phyloP scores from a whole-genome alignment of 2,113 vertebrate genomes.

The Proterorhinus semilunaris region DNA sequence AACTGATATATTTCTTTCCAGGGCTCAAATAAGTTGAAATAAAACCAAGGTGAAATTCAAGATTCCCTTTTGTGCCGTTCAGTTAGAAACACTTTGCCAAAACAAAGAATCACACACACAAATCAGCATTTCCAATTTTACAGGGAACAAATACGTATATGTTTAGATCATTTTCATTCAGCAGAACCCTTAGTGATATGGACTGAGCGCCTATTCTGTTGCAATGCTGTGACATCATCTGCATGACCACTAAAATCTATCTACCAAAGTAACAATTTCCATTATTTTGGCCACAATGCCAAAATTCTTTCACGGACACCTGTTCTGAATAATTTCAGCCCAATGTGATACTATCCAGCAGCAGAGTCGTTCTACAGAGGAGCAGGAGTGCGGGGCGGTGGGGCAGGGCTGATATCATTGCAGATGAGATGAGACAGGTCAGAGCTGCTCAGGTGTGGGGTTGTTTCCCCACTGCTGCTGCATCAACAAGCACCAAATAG shows the following conservation, averaged over 20 bases:
- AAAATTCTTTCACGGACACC: not conserved
- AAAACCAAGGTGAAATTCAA: slow-evolving; percentile 40
- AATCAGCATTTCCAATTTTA: no score
- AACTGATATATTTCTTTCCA: slow-evolving; percentile 39
- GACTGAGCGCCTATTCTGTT: no score
- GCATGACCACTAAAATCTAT: slow-evolving; percentile 5
- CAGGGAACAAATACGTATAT: no score
- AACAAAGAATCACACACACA: no score
- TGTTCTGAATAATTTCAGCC: slow-evolving; percentile 11
- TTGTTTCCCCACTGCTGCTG: not conserved
- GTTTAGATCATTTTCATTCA: no score
- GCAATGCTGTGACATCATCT: no score
- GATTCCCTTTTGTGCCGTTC: not conserved
- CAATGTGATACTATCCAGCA: slow-evolving; percentile 18
- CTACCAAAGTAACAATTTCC: slow-evolving; percentile 2
- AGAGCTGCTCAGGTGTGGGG: slow-evolving; percentile 2
- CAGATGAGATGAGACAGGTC: slow-evolving; percentile 9
- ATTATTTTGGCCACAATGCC: slow-evolving; percentile 4
- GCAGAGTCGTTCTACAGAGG: not conserved
- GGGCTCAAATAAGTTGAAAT: slow-evolving; percentile 26
- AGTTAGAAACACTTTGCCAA: not conserved
- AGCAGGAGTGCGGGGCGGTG: not conserved
- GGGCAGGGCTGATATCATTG: slow-evolving; percentile 2
- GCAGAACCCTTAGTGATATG: no score
- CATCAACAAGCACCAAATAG: not conserved